A percentile compares a stretch with the other conserved stretches of the same genome.
These are phyloP conservation scores for Drosophila athabasca DNA, from an alignment of 1,140 invertebrate species.

Conservation along the genomic window DNA sequence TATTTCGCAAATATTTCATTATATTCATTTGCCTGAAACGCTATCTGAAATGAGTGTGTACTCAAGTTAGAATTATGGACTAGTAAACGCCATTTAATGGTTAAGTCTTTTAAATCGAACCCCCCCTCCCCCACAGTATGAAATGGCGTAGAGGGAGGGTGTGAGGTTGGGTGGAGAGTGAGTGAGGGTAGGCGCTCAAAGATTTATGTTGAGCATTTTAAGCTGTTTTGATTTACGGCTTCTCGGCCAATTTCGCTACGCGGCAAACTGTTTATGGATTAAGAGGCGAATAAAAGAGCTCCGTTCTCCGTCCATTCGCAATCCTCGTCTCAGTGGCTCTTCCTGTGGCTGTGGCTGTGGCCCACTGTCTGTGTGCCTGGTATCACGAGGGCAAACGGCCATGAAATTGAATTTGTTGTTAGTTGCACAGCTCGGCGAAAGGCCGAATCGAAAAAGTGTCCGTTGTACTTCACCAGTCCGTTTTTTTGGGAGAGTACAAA, in stretches of 20 bases:
- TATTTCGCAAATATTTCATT: constrained; percentile 13
- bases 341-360: background rate
- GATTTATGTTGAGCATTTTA: constrained; percentile 57
- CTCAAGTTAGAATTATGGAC: constrained; percentile 30
- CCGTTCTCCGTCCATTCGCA: background rate
- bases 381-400: constrained; percentile 42
- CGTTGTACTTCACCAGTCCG: background rate
- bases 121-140: too few species aligned
- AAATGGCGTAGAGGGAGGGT: background rate
- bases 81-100: constrained; percentile 27
- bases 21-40: constrained; percentile 17
- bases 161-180: too few species aligned
- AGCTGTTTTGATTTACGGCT: constrained; percentile 72
- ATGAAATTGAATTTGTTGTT: constrained; percentile 67
- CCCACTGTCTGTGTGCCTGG: background rate
- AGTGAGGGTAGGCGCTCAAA: background rate
- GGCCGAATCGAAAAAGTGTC: constrained; percentile 15
- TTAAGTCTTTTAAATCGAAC: constrained; percentile 20
- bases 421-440: constrained; percentile 12
- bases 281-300: constrained; percentile 33
- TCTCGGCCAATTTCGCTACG: constrained; percentile 21
- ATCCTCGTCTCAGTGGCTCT: background rate
- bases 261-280: constrained; percentile 38
- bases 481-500: too few species aligned
- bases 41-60: too few species aligned